Evolutionary conservation across 1,140 invertebrate species (phyloP), one percentile per base, ranked within the genome.

Genomic region (Polypedilum pembai): DNA sequence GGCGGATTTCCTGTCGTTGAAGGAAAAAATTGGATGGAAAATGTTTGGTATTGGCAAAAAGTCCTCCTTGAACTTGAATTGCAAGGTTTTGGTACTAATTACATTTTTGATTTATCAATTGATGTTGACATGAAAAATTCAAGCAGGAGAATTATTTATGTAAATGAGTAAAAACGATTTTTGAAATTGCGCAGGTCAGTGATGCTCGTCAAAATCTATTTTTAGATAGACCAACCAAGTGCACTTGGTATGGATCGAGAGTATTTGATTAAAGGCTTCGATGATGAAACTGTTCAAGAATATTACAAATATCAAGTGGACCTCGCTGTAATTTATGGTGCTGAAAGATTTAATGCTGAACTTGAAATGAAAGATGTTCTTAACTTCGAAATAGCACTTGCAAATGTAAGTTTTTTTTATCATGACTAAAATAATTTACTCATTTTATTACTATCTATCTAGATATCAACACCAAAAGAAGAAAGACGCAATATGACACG

Each of bases 401-500:
- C 86, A 10, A 85, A 86, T 75, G 85, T 86, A 78, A 83, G 81
- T 80, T 73, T 33, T 76, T 79, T 86, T n/a, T 88, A 87, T n/a
- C 18, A 12, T 78, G 86, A 86, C 76, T 74, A 86, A 87, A 73
- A 73, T 75, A 72, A 18, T 15, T 73, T 74, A 73, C 76, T 12
- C 74, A 79, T 73, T n/a, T 17, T 77, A 20, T 73, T 56, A 15
- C 3, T 12, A 12, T 12, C 0, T 4, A n/a, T 12, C n/a, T 56
- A 87, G 85, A 86, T 86, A 75, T 87, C 86, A 1, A 75, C 87
- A 69, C 87, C 89, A 0, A 82, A 83, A 24, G 89, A 90, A 80
- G 86, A 90, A 75, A 81, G 89, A 75, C 79, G 89, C 63, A 88
- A 91, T 79, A 86, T 87, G 45, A 85, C 86, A 21, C 85, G 87